Base-by-base conservation (phyloP, 2,113 vertebrate genomes). In the Heterochromis multidens region DNA sequence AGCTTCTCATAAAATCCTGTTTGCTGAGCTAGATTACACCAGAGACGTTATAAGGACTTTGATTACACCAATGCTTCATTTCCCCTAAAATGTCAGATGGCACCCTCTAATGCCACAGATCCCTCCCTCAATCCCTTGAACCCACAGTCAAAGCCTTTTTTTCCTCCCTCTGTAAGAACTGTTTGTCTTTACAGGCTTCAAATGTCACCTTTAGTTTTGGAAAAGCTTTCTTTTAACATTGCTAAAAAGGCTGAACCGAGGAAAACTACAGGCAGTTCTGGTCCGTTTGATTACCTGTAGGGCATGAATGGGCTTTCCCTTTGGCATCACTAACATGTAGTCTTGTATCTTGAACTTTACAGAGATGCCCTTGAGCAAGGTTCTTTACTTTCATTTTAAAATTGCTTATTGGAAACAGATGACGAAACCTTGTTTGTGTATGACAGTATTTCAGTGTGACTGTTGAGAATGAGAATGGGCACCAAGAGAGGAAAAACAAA, bases 51-150 rank as follows among this genome's bases (percentile, higher is more conserved):
- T 52, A 52, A 74, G 67, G 67, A 74, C 67, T 52, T 74, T 74
- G 81, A 91, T 83, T 84, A 85, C 13, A 57, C 61, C 62, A 81
- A 81, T 61, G 78, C 19, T 31, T 89, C 27, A 81, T 86, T 81
- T 89, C 54, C 79, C 77, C 54, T 40, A 84, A 91, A 91, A 91
- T 86, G 86, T 91, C 89, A 91, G 90, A 83, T 88, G 82, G 80
- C 83, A 84, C 74, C 78, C 80, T 87, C 58, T 90, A 85, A 88
- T 87, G 85, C 89, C 67, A 78, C 5, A 3, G 54, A 91, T 90
- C 77, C 70, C 27, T 87, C 52, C 61, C 72, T 79, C 74, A 83
- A 79, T 88, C 85, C 81, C 37, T 88, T 88, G 77, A 83, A 82
- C 84, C 37, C 74, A 57, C 81, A 79, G 79, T 82, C 12, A 2